A percentile compares a stretch with the other conserved stretches of the same genome.
Evolutionary conservation across 37 sponge, comb jelly and placozoan genomes (phyloP).

Genomic region (Trichoplax adhaerens): DNA sequence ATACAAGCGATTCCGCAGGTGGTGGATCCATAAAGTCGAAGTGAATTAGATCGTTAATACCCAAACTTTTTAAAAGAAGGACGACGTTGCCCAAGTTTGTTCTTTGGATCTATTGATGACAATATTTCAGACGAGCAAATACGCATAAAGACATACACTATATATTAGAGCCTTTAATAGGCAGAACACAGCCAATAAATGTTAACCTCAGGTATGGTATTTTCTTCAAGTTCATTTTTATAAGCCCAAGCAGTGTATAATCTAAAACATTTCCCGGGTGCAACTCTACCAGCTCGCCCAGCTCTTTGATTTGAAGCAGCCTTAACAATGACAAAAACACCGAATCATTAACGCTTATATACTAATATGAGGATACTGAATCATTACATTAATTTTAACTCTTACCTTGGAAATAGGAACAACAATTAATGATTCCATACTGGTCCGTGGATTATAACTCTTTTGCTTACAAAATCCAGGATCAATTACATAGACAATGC

Average conservation of each 20-base stretch:
- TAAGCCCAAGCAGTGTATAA: constrained; percentile 92
- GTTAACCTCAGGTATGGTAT: constrained; percentile 77
- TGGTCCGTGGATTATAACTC: constrained; percentile 75
- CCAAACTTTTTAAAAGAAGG: constrained; percentile 89
- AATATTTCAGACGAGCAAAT: neutral
- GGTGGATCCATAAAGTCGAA: constrained; percentile 99
- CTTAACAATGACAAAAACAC: constrained; percentile 6
- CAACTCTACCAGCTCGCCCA: constrained; percentile 91
- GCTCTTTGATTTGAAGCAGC: constrained; percentile 96
- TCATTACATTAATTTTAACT: neutral
- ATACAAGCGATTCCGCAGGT: constrained; percentile 84
- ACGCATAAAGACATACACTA: neutral
- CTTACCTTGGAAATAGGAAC: constrained; percentile 70
- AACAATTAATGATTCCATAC: constrained; percentile 72
- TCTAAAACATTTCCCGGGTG: constrained; percentile 93
- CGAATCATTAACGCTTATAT: neutral
- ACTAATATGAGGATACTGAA: neutral
- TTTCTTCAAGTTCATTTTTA: constrained; percentile 89
- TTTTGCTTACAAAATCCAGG: constrained; percentile 97
- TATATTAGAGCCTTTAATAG: neutral
- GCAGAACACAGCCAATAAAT: neutral
- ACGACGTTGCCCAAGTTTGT: constrained; percentile 98
- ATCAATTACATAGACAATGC: constrained; percentile 96
- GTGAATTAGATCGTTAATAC: constrained; percentile 83
- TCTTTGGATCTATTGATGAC: constrained; percentile 60